Evolutionary conservation across 2,797 vertebrate species (phyloP), one percentile per base, ranked within the genome.

Genomic region (Scomberomorus guttatus): DNA sequence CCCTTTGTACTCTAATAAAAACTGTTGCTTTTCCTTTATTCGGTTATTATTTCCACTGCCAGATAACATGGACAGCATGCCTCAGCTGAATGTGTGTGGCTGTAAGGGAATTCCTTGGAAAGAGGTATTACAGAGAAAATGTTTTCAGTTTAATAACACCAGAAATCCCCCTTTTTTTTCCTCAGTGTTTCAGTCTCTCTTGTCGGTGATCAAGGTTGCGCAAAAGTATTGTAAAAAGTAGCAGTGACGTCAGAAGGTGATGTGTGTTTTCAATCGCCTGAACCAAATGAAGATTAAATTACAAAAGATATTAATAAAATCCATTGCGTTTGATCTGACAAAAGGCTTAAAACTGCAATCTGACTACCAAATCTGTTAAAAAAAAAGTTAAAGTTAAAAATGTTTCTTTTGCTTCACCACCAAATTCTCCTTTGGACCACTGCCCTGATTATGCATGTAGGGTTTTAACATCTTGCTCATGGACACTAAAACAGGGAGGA

Each of bases 91-190:
- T 24, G 9, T 64, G 60, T 75, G 77, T 3, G 27, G 67, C 68
- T 80, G 46, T 48, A 13, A 83, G 70, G 69, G 64, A 84, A 92
- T 83, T 84, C 63, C 72, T 70, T 48, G 72, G 80, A 87, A 89
- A 87, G 54, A 52, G 80, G 57, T 54, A 81, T 82, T 92, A 83
- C 89, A 88, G 84, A 72, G 83, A 85, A 89, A 92, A 86, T 66
- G 55, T 84, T 90, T 92, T 84, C 59, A 82, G 32, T 72, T 57
- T 48, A 86, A 75, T 72, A 54, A 76, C 69, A 86, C 66, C 68
- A 92, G 82, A 86, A 77, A 78, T 86, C 63, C 76, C 75, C 52
- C n/a, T n/a, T n/a, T 79, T 78, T 69, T 80, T 75, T 56, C 48
- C 65, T 78, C 85, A 85, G 54, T 22, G 17, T 82, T 75, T 86